Percentiles rank a stretch among this genome's conserved stretches.
Evolutionary conservation across 2,113 vertebrate species (phyloP).

Genomic region (Oplegnathus fasciatus): DNA sequence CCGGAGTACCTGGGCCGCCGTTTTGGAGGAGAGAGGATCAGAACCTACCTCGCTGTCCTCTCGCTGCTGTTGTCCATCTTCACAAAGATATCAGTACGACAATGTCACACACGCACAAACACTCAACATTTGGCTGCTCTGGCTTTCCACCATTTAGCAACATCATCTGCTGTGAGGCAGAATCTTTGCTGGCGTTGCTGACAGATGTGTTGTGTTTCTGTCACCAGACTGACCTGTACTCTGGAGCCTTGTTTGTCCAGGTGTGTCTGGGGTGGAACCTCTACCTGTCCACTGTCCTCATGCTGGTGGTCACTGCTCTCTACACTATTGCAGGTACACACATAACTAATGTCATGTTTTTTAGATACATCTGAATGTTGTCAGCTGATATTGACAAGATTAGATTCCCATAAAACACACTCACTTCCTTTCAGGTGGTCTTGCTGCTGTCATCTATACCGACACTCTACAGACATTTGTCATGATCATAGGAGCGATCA

Average conservation of each 20-base stretch:
- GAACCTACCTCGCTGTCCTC: conserved; percentile 89
- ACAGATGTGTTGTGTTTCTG: conserved; percentile 13
- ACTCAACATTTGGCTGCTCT: background rate
- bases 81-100: conserved; percentile 95
- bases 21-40: conserved; percentile 92
- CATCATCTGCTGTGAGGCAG: background rate
- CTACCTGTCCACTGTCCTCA: conserved; percentile 90
- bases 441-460: conserved; percentile 92
- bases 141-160: background rate
- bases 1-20: conserved; percentile 92
- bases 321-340: conserved; percentile 91
- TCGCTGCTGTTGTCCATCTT: conserved; percentile 92
- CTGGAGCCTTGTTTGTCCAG: conserved; percentile 91
- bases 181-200: background rate
- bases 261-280: conserved; percentile 96
- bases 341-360: background rate
- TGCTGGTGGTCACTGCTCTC: conserved; percentile 89
- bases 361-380: background rate
- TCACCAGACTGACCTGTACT: conserved; percentile 91
- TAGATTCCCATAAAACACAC: background rate
- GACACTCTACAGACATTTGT: conserved; percentile 91
- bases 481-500: conserved; percentile 91
- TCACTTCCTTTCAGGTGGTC: conserved; percentile 86
- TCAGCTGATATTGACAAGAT: background rate
- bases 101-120: background rate